Evolutionary conservation across 2,888 invertebrate genomes (phyloP), one percentile per base, ranked within the genome.

Genomic region (Colostygia pectinataria): DNA sequence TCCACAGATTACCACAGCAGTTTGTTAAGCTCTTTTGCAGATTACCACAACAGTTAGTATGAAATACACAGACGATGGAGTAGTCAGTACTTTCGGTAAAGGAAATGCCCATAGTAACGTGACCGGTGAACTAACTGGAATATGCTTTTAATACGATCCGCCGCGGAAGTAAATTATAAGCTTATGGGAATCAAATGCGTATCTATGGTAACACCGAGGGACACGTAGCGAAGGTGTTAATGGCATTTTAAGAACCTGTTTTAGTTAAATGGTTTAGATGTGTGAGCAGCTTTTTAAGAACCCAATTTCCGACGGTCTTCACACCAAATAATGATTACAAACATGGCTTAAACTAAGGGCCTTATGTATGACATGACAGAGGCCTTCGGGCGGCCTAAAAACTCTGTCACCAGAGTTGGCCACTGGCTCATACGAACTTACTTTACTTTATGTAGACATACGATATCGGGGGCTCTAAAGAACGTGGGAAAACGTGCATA

Each of bases 71-170:
- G 38, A 12, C 28, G 15, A 27, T 15, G 5, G 6, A 13, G n/a
- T 18, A 31, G n/a, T 20, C 1, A 32, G 23, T n/a, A 53, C 55
- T 62, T 67, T 71, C 60, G 71, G 68, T 68, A 70, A 63, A 65
- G 72, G 71, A 74, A 74, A 72, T 71, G 65, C 59, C 63, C 63
- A 59, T 65, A 66, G 47, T 59, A 34, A 57, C 74, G 76, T 76
- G 76, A 71, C 61, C 53, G 32, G 70, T 49, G 41, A 61, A 63
- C 61, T 67, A 74, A 61, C 45, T 6, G n/a, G 43, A 59, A 37
- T 41, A 4, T 57, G 41, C 38, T 51, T 60, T 57, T 36, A 43
- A 47, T 32, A 41, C 44, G 27, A 43, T 49, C 42, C 29, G 42
- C 29, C 36, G 40, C 59, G 69, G 69, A 71, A 69, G 68, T 58